Evolutionary conservation across 2,797 vertebrate genomes (phyloP), one percentile per base, ranked within the genome.

Genomic region (Falco novaeseelandiae): DNA sequence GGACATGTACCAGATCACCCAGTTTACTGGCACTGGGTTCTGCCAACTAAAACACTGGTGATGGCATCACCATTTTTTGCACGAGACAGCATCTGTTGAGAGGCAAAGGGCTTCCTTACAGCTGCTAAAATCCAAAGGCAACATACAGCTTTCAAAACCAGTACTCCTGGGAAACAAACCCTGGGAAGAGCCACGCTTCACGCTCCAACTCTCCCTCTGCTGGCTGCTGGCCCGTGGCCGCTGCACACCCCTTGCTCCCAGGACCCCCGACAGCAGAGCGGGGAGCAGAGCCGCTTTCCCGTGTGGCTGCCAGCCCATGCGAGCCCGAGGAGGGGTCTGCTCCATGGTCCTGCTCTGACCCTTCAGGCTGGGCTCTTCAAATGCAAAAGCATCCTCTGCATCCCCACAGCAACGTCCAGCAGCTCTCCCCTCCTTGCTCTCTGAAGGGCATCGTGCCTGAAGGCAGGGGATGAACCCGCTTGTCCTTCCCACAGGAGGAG

Each of bases 381-480:
- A 30, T 2, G 34, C 46, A 54, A 21, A 59, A 72, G 20, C 70
- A 44, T 22, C 44, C 32, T 12, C 51, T 18, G 48, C 74, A 42
- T 29, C 58, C 65, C 26, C 18, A 4, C n/a, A 32, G 36, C 48
- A 25, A 16, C 5, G 1, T 20, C 2, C 1, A 4, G 46, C 59
- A 52, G 44, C 55, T 38, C 26, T 14, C 10, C n/a, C 36, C 11
- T 29, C 59, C 59, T 65, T 14, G 79, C 17, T 4, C 27, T 15
- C 54, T 5, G 0, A 54, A 61, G 40, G 67, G 17, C 1, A 1
- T 8, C 5, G 1, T 11, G n/a, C 34, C 14, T 1, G 1, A 17
- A 72, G 51, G 67, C 15, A 2, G 30, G 40, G 48, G 22, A 81
- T 0, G 2, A 57, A 25, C 29, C 62, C 3, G 0, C 34, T 40